Conservation (phyloP, 2,113 vertebrate genomes). For the Marmota flaviventris region DNA sequence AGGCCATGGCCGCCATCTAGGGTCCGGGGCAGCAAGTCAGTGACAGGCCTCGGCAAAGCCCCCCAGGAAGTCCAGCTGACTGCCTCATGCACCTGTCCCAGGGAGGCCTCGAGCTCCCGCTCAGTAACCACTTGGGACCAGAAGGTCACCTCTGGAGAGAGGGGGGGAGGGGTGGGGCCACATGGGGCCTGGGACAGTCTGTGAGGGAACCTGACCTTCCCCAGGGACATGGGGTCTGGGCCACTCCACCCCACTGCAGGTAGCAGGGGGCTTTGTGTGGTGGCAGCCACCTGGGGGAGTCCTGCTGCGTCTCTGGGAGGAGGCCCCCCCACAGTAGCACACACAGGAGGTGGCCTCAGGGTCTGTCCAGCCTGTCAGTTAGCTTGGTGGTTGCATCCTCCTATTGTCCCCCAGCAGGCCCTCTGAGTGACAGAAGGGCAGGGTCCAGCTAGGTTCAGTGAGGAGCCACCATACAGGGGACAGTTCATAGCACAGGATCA, state of each 20-base stretch:
- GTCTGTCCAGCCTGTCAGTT: not conserved
- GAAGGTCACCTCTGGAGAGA: not conserved
- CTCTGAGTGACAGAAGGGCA: not conserved
- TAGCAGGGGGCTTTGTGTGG: too few species aligned
- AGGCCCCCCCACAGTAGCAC: not conserved
- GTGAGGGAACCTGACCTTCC: too few species aligned
- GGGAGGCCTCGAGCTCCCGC: not conserved
- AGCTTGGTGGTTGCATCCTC: fast-evolving
- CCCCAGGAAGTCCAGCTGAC: not conserved
- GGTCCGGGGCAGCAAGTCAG: too few species aligned
- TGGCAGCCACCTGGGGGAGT: too few species aligned
- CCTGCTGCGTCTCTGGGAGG: not conserved
- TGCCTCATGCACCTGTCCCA: not conserved
- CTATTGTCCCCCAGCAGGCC: fast-evolving
- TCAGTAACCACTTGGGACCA: not conserved
- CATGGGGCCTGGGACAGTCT: not conserved
- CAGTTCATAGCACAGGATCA: not conserved
- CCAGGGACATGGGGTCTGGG: too few species aligned
- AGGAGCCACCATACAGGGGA: fast-evolving
- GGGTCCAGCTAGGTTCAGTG: too few species aligned
- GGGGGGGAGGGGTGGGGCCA: not conserved
- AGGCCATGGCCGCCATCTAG: too few species aligned
- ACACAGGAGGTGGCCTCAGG: not conserved
- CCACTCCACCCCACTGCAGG: too few species aligned
- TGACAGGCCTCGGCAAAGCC: too few species aligned